phyloP scores from a whole-genome alignment of 2,113 vertebrate genomes.

The Toxotes jaculatrix region DNA sequence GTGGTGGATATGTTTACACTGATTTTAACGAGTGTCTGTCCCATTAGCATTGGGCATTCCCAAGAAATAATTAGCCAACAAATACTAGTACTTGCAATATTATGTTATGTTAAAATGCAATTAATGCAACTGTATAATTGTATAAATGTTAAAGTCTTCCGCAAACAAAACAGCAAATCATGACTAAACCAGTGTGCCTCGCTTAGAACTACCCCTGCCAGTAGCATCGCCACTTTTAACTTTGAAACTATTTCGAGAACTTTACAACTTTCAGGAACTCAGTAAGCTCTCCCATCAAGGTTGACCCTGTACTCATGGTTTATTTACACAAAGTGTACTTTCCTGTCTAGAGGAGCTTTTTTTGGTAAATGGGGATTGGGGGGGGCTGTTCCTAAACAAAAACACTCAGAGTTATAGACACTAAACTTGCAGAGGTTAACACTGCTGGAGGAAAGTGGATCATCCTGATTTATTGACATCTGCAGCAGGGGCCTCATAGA shows the following conservation, averaged over 20 bases:
- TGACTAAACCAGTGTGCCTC: not conserved
- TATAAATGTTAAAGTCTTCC: not conserved
- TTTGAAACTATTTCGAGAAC: not conserved
- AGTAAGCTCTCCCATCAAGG: not conserved
- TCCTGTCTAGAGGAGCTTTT: not conserved
- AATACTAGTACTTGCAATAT: not conserved
- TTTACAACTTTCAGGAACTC: not conserved
- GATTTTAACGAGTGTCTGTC: not conserved
- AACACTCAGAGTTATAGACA: not conserved
- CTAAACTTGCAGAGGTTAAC: not conserved
- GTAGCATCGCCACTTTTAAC: not conserved
- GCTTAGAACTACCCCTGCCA: not conserved
- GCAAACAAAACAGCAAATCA: not conserved
- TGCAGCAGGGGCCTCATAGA: not conserved
- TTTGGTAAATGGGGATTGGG: not conserved
- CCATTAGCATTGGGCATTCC: not conserved
- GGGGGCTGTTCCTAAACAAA: not conserved
- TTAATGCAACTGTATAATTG: not conserved
- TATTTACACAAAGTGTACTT: slow-evolving; percentile 24
- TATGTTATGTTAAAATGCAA: not conserved
- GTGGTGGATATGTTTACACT: not conserved
- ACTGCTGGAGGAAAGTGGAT: not conserved
- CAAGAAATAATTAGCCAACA: not conserved
- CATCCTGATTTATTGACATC: not conserved
- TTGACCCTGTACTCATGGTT: slow-evolving; percentile 9